Conservation (phyloP, 2,113 vertebrate genomes). For the Sialia sialis region DNA sequence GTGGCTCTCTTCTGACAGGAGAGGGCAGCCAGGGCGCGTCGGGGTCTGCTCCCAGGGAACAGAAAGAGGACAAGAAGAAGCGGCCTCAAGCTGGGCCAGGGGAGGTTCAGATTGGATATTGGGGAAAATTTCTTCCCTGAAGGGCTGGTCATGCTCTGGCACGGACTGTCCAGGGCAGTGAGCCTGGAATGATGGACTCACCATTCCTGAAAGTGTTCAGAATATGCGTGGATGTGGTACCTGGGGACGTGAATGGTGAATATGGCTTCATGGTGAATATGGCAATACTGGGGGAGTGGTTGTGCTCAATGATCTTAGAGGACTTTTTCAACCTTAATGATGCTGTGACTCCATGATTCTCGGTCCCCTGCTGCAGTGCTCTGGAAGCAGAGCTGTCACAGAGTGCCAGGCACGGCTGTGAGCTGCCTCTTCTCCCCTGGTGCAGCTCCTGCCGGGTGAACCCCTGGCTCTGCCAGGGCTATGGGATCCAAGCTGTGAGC, state of each 20-base stretch:
- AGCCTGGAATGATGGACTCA: not conserved
- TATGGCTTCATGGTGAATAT: not conserved
- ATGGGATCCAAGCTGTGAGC: not conserved
- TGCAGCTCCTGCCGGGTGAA: not conserved
- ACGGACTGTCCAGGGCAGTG: not conserved
- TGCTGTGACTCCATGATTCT: not conserved
- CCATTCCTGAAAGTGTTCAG: not conserved
- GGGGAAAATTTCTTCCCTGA: not conserved
- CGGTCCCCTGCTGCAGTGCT: not conserved
- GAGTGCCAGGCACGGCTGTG: rapidly evolving
- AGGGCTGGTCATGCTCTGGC: not conserved
- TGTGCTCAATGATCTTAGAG: not conserved
- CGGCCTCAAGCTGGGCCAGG: too few species aligned
- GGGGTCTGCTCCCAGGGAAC: not conserved
- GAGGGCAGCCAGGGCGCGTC: rapidly evolving
- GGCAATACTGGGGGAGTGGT: not conserved
- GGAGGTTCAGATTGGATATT: not conserved
- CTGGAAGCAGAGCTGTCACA: not conserved
- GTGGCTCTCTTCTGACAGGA: not conserved
- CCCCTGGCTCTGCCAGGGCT: not conserved
- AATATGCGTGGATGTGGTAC: not conserved
- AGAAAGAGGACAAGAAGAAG: rapidly evolving
- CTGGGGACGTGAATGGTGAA: not conserved
- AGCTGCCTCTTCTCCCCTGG: not conserved
- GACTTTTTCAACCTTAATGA: not conserved